Evolutionary conservation across 1,140 invertebrate species (phyloP).

Genomic region (Diorhabda sublineata): DNA sequence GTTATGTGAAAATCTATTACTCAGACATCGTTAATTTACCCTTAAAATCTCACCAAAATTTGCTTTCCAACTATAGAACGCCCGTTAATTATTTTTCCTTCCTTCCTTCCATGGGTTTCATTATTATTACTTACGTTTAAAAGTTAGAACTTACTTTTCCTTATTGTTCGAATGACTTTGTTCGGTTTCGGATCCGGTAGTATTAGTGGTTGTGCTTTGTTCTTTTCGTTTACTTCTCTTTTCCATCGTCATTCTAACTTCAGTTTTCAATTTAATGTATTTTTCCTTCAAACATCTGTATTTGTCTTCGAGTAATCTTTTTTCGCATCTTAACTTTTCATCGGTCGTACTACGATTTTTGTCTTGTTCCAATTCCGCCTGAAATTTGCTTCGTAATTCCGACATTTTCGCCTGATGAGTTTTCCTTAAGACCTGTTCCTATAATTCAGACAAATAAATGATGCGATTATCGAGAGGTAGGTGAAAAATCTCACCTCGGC

Average conservation of each 20-base stretch:
- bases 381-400: conserved; percentile 58
- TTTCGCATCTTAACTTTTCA: conserved; percentile 67
- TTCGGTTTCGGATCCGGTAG: conserved; percentile 71
- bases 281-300: conserved; percentile 78
- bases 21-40: too few species aligned
- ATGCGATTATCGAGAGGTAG: not conserved
- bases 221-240: conserved; percentile 57
- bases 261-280: conserved; percentile 73
- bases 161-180: conserved; percentile 63
- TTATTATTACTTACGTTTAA: too few species aligned
- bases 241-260: conserved; percentile 64
- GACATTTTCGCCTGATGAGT: conserved; percentile 62
- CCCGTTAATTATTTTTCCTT: too few species aligned
- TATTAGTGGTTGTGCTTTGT: conserved; percentile 55
- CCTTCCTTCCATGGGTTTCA: too few species aligned
- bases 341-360: conserved; percentile 48
- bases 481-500: conserved; percentile 49
- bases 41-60: too few species aligned
- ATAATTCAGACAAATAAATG: conserved; percentile 13
- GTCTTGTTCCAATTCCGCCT: conserved; percentile 55
- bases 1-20: too few species aligned
- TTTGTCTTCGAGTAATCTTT: conserved; percentile 68
- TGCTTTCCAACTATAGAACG: too few species aligned
- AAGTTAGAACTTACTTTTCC: conserved; percentile 35
- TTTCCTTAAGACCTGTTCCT: conserved; percentile 57